These are phyloP conservation scores for Symphodus melops DNA, from an alignment of 2,113 vertebrate genomes.

Conservation along the genomic window DNA sequence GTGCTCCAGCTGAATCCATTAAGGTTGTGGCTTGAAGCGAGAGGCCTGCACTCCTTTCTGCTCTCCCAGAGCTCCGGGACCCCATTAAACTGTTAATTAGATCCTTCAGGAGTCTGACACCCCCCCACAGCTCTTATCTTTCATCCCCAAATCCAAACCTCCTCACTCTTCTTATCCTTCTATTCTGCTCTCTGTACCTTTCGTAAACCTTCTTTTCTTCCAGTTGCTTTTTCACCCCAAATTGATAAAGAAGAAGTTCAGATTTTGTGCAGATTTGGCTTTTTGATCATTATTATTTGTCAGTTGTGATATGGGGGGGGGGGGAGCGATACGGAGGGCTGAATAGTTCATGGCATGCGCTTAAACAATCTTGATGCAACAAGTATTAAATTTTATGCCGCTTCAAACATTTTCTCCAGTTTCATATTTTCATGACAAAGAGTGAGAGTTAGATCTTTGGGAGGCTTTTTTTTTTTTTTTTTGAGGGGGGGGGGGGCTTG, in stretches of 20 bases:
- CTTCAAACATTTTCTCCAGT: too few relatives aligned
- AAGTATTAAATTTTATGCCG: too few relatives aligned
- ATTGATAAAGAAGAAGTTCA: neutral
- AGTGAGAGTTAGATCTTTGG: too few relatives aligned
- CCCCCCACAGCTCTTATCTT: conserved; percentile 32
- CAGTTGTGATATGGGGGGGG: neutral
- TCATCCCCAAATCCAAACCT: conserved; percentile 33
- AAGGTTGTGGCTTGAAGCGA: conserved; percentile 10
- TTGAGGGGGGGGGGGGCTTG: too few relatives aligned
- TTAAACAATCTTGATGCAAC: neutral
- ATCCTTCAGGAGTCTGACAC: conserved; percentile 57
- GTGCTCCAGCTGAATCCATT: conserved; percentile 45
- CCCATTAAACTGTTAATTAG: conserved; percentile 73
- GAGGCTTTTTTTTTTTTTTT: too few relatives aligned
- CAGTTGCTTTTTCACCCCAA: neutral
- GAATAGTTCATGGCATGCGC: neutral
- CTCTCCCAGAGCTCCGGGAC: conserved; percentile 51
- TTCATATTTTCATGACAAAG: too few relatives aligned
- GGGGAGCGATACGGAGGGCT: neutral
- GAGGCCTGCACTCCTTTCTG: conserved; percentile 23
- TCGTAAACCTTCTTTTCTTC: neutral
- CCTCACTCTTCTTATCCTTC: conserved; percentile 9
- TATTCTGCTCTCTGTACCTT: neutral
- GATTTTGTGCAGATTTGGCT: conserved; percentile 2
- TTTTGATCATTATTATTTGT: neutral